phyloP scores from a whole-genome alignment of 2,113 vertebrate species.

The Vulpes ferrilata region DNA sequence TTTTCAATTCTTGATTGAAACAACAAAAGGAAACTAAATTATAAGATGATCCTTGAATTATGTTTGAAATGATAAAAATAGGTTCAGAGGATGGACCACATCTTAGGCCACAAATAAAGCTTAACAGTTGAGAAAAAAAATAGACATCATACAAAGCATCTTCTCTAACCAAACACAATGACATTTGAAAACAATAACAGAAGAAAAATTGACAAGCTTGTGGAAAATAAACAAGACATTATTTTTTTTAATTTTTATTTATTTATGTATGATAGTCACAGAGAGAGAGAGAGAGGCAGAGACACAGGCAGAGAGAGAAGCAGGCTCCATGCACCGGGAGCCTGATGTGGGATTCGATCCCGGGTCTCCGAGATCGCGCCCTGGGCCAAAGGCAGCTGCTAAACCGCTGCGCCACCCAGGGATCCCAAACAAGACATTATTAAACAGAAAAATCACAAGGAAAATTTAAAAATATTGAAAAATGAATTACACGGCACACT shows the following conservation, averaged over 20 bases:
- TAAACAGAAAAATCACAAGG: not conserved
- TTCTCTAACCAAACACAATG: not conserved
- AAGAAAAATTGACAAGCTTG: not conserved
- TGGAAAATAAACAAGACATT: not conserved
- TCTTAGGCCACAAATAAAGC: not conserved
- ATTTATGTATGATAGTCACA: too few relatives aligned
- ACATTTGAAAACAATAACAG: not conserved
- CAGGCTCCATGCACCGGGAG: too few relatives aligned
- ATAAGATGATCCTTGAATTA: not conserved
- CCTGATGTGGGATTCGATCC: too few relatives aligned
- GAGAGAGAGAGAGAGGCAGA: too few relatives aligned
- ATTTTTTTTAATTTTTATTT: too few relatives aligned
- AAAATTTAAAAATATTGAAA: not conserved
- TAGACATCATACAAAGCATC: not conserved
- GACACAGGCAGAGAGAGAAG: too few relatives aligned
- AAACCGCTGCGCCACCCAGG: too few relatives aligned
- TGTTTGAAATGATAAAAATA: not conserved
- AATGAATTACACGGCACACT: not conserved
- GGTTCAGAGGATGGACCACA: not conserved
- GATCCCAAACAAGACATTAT: not conserved
- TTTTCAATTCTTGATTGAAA: not conserved
- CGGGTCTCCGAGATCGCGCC: too few relatives aligned
- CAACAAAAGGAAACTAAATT: not conserved
- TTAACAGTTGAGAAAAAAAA: not conserved
- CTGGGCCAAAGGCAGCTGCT: too few relatives aligned